These are phyloP conservation scores for Varanus komodoensis DNA, from an alignment of 2,113 vertebrate species.

Conservation along the genomic window DNA sequence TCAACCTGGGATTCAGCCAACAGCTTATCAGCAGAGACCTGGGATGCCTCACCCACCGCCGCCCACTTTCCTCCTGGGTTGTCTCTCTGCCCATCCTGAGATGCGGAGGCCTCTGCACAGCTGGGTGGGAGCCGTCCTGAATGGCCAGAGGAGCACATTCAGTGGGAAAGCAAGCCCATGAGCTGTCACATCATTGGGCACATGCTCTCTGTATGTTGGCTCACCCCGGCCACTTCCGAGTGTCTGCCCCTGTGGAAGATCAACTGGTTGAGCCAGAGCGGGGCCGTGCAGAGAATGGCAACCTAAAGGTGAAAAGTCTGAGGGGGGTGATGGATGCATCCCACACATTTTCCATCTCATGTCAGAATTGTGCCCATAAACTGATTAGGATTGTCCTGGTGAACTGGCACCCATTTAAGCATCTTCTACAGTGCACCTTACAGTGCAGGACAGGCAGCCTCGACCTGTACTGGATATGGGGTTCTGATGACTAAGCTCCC, in stretches of 20 bases:
- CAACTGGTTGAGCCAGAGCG: background rate
- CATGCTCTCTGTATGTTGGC: background rate
- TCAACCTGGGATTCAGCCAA: too few relatives aligned
- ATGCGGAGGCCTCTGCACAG: too few relatives aligned
- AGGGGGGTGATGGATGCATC: background rate
- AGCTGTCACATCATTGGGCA: too few relatives aligned
- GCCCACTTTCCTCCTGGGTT: too few relatives aligned
- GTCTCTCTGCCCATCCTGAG: too few relatives aligned
- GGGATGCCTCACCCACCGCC: too few relatives aligned
- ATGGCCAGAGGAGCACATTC: too few relatives aligned
- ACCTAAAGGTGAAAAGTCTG: background rate
- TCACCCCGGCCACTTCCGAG: background rate
- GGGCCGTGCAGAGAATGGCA: background rate
- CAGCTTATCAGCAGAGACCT: too few relatives aligned
- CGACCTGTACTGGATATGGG: background rate
- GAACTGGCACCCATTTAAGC: background rate
- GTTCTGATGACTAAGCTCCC: constrained; percentile 5
- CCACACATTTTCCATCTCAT: background rate
- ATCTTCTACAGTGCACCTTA: background rate
- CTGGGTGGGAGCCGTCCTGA: too few relatives aligned
- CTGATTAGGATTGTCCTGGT: background rate
- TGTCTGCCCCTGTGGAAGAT: background rate
- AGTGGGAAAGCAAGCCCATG: too few relatives aligned
- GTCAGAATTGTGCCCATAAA: background rate
- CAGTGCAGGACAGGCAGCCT: background rate